Evolutionary conservation across 2,113 vertebrate genomes (phyloP), one percentile per base, ranked within the genome.

Genomic region (Malurus melanocephalus): DNA sequence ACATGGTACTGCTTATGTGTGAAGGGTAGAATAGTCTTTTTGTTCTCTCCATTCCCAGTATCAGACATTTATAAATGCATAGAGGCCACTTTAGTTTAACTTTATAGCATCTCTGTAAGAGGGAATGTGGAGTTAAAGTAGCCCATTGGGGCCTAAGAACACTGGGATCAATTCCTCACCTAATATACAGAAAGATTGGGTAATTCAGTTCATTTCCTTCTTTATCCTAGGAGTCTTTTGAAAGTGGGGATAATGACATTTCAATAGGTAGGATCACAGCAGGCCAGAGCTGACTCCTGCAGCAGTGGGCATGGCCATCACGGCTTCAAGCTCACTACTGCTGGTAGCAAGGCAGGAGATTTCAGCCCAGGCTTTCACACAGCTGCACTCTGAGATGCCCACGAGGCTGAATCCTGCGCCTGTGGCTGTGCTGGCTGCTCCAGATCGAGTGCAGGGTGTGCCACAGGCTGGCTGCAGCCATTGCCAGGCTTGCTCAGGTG

Each of bases 401-500:
- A 64, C 7, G 22, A 12, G 46, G 55, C 56, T 32, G 56, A 13
- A 57, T 61, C 23, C 64, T 16, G 32, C 57, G 51, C 35, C 62
- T 65, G 49, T 35, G 45, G 9, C 35, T 61, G 30, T 59, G 57
- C 77, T 66, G 52, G 24, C 60, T 61, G 56, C 46, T 4, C 24
- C 38, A 18, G n/a, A 49, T 0, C 42, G 71, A 16, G 23, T 38
- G 48, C 33, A 11, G 12, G 9, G 18, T 32, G 64, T 42, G 59
- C 59, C 53, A 4, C 19, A 3, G n/a, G 48, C 75, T 2, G 3
- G 16, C 38, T 16, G 42, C 32, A 53, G 56, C 42, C 10, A 9
- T 8, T 22, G 38, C 26, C 20, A 20, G 35, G 13, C 53, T 67
- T 16, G 6, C 27, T 9, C 23, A 10, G 0, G 0, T 27, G 35